Conservation (phyloP, 2,113 vertebrate species). For the Etheostoma cragini region DNA sequence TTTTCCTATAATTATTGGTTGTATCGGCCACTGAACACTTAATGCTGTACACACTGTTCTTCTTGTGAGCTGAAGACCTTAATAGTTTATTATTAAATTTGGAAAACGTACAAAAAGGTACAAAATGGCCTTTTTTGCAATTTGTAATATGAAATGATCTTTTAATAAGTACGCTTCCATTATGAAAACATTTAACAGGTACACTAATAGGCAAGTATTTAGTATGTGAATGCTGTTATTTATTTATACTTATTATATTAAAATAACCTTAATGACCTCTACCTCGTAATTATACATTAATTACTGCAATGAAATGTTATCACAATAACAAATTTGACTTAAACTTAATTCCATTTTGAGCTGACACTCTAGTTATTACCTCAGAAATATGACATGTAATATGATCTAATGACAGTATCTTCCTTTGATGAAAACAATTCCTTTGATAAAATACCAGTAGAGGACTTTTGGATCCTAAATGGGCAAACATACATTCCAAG, state of each 20-base stretch:
- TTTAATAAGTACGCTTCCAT: not conserved
- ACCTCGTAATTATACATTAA: not conserved
- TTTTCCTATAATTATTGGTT: not conserved
- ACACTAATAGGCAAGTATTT: not conserved
- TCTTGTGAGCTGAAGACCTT: not conserved
- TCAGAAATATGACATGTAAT: not conserved
- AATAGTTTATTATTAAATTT: not conserved
- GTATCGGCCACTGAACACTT: not conserved
- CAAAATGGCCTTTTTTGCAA: not conserved
- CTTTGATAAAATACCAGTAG: not conserved
- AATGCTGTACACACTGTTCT: not conserved
- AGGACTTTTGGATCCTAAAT: not conserved
- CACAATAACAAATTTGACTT: not conserved
- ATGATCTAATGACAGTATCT: not conserved
- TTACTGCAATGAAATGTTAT: not conserved
- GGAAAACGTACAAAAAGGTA: not conserved
- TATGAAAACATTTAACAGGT: not conserved
- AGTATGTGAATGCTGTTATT: not conserved
- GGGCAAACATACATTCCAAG: conserved; percentile 10
- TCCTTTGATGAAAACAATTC: not conserved
- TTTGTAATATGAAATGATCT: not conserved
- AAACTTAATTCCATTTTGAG: not conserved
- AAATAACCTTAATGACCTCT: not conserved
- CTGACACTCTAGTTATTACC: not conserved
- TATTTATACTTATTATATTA: not conserved